Percentiles rank a stretch among this genome's conserved stretches.
Evolutionary conservation across 1,140 invertebrate species (phyloP).

Genomic region (Conus betulinus): DNA sequence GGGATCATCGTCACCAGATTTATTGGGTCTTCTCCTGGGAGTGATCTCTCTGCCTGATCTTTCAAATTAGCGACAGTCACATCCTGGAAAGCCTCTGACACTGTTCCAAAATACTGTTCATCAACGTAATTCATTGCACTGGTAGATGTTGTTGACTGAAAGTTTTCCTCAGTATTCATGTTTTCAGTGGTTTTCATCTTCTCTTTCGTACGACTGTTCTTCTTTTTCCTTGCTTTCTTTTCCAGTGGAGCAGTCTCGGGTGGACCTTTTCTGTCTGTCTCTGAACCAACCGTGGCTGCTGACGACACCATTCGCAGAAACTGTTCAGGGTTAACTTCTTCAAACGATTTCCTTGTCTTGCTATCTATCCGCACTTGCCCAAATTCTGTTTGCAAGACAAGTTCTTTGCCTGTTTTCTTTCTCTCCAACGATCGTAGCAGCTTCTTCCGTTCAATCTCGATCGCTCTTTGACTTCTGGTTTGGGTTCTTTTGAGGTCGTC

Average conservation of each 20-base stretch:
- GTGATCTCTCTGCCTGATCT: background rate
- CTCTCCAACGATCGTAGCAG: background rate
- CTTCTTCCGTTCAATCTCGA: background rate
- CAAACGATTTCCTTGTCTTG: background rate
- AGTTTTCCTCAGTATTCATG: background rate
- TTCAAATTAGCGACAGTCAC: background rate
- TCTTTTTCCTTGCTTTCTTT: background rate
- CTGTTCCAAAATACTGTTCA: conserved; percentile 14
- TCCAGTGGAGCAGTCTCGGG: background rate
- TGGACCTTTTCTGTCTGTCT: too few species aligned
- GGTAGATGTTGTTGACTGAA: background rate
- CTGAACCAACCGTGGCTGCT: background rate
- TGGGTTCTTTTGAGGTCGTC: background rate
- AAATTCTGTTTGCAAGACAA: background rate
- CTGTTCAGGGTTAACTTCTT: background rate
- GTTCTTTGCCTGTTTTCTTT: background rate
- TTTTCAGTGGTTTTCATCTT: background rate
- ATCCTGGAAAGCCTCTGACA: background rate
- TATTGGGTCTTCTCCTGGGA: too few species aligned
- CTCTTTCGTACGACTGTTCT: background rate
- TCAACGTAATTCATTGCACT: background rate
- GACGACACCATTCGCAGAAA: background rate
- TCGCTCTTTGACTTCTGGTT: background rate
- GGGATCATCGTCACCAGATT: too few species aligned
- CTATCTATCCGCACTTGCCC: conserved; percentile 23